These are phyloP conservation scores for Diorhabda carinulata DNA, from an alignment of 1,140 invertebrate species.

Conservation along the genomic window DNA sequence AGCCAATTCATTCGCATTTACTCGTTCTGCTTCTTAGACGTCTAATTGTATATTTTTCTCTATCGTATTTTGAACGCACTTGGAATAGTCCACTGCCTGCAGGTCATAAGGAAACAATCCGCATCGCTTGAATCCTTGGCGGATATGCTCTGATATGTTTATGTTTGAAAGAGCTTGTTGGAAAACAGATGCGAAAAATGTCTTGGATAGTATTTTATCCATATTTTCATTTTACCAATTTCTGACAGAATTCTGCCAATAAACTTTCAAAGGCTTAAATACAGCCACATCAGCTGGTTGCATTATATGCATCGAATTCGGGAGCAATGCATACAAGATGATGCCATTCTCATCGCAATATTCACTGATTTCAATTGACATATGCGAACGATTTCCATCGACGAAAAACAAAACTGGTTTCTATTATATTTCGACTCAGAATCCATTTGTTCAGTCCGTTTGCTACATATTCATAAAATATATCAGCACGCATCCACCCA, in stretches of 20 bases:
- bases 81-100: slow-evolving; percentile 1
- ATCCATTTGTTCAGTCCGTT: slow-evolving; percentile 43
- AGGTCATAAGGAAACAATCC: slow-evolving; percentile 8
- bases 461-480: slow-evolving; percentile 45
- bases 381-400: slow-evolving; percentile 43
- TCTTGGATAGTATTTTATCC: background rate
- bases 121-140: slow-evolving; percentile 24
- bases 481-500: slow-evolving; percentile 45
- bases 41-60: background rate
- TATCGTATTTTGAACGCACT: no score
- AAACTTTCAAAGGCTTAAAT: slow-evolving; percentile 39
- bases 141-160: slow-evolving; percentile 14
- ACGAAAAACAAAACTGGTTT: no score
- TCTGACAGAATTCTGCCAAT: slow-evolving; percentile 36
- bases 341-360: slow-evolving; percentile 45
- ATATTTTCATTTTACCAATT: slow-evolving; percentile 7
- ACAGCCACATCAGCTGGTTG: slow-evolving; percentile 46
- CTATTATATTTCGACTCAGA: slow-evolving; percentile 41
- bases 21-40: background rate
- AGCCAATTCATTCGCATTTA: no score
- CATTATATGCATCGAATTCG: slow-evolving; percentile 46
- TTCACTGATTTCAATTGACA: slow-evolving; percentile 40
- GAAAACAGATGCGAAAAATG: background rate
- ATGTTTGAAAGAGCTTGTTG: background rate
- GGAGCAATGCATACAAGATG: slow-evolving; percentile 44